These are phyloP conservation scores for Drosophila kuntzei DNA, from an alignment of 2,888 invertebrate species.

Conservation along the genomic window DNA sequence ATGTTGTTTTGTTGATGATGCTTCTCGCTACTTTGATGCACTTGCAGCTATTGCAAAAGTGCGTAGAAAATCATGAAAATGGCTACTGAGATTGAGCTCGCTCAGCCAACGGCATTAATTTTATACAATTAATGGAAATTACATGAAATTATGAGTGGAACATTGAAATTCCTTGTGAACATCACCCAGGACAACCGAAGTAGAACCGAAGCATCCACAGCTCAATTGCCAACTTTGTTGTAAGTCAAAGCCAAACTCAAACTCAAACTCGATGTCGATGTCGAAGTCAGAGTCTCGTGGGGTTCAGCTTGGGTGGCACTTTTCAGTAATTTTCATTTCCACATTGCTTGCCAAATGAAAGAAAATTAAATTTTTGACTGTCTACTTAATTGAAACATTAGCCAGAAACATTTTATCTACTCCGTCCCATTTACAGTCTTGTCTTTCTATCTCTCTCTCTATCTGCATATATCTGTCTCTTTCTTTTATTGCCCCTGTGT, in stretches of 20 bases:
- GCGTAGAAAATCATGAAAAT: constrained; percentile 76
- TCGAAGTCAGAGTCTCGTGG: not conserved
- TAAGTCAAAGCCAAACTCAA: not conserved
- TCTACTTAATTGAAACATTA: constrained; percentile 83
- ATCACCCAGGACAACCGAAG: constrained; percentile 74
- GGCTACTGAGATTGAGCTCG: constrained; percentile 57
- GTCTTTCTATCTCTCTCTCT: not conserved
- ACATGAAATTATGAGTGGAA: constrained; percentile 77
- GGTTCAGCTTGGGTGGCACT: constrained; percentile 49
- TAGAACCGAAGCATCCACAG: constrained; percentile 32
- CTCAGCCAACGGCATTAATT: constrained; percentile 69
- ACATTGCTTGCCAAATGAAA: constrained; percentile 69
- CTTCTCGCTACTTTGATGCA: constrained; percentile 36
- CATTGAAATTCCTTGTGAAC: constrained; percentile 80
- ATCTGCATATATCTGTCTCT: not conserved
- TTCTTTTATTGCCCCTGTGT: constrained; percentile 46
- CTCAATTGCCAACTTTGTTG: constrained; percentile 49
- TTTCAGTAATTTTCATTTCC: constrained; percentile 42
- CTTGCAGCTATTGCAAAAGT: constrained; percentile 75
- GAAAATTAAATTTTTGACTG: constrained; percentile 82
- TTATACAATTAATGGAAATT: constrained; percentile 80
- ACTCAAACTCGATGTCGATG: not conserved
- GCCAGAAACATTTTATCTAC: constrained; percentile 71
- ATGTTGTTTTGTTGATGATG: constrained; percentile 4
- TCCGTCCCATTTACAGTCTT: constrained; percentile 20